Evolutionary conservation across 1,140 invertebrate genomes (phyloP).

Genomic region (Sesamia nonagrioides): DNA sequence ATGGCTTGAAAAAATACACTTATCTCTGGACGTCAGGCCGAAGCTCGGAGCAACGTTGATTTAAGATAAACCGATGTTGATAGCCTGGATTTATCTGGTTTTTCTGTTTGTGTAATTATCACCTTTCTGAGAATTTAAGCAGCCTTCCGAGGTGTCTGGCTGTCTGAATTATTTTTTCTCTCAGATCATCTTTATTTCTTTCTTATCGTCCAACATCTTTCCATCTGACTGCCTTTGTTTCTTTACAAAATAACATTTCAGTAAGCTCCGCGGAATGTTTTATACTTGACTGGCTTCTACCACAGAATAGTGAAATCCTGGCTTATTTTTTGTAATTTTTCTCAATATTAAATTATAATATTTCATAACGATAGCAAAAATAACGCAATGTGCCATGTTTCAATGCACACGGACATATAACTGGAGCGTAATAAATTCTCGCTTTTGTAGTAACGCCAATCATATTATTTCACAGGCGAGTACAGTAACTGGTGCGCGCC

Average conservation of each 20-base stretch:
- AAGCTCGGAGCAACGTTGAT: neutral
- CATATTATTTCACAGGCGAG: conserved; percentile 60
- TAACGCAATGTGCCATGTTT: conserved; percentile 51
- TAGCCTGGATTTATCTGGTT: conserved; percentile 13
- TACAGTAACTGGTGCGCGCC: conserved; percentile 42
- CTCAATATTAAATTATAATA: conserved; percentile 41
- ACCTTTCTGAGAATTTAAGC: conserved; percentile 10
- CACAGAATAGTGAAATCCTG: conserved; percentile 24
- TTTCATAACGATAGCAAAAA: conserved; percentile 33
- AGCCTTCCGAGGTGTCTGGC: neutral
- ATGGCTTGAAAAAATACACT: conserved; percentile 47
- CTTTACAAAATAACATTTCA: conserved; percentile 24
- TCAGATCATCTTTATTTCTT: neutral
- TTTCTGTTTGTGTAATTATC: conserved; percentile 29
- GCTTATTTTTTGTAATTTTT: conserved; percentile 29
- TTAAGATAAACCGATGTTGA: conserved; percentile 31
- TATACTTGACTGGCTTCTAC: conserved; percentile 32
- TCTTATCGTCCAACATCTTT: conserved; percentile 13
- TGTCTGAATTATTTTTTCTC: neutral
- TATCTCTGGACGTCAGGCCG: conserved; percentile 33
- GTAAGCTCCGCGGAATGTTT: conserved; percentile 13
- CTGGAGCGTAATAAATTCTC: conserved; percentile 62
- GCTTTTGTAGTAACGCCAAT: conserved; percentile 57
- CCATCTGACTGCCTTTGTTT: conserved; percentile 20
- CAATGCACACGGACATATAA: conserved; percentile 55